phyloP scores from a whole-genome alignment of 37 sponge, comb jelly and placozoan species.

The Crambe crambe region DNA sequence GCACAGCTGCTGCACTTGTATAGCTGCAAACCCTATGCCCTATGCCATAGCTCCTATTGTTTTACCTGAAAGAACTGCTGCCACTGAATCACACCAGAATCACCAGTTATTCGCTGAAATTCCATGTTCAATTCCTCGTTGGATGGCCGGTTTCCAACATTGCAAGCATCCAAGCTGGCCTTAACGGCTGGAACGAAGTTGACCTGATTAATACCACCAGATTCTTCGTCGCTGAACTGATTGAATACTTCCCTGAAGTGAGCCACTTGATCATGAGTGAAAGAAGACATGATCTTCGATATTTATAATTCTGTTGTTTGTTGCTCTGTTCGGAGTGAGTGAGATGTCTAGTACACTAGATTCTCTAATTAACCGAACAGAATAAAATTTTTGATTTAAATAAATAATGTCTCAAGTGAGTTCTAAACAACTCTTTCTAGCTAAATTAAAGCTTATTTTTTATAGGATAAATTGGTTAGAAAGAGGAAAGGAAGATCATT shows the following conservation, averaged over 20 bases:
- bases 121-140: constrained; percentile 14
- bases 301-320: no score
- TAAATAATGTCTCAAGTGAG: no score
- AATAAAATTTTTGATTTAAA: no score
- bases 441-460: no score
- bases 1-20: background rate
- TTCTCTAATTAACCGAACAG: no score
- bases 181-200: constrained; percentile 25
- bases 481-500: no score
- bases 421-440: no score
- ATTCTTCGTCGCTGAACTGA: constrained; percentile 16
- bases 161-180: constrained; percentile 16
- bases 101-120: constrained; percentile 35
- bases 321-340: no score
- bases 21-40: background rate
- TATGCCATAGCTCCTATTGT: background rate
- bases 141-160: constrained; percentile 2
- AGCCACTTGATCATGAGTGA: constrained; percentile 45
- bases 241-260: constrained; percentile 55
- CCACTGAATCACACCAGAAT: constrained; percentile 39
- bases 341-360: no score
- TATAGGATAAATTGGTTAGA: no score
- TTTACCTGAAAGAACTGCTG: constrained; percentile 71
- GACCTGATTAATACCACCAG: constrained; percentile 35
- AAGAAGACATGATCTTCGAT: constrained; percentile 14